Conservation (phyloP, 2,888 invertebrate species). For the Netelia virgata region DNA sequence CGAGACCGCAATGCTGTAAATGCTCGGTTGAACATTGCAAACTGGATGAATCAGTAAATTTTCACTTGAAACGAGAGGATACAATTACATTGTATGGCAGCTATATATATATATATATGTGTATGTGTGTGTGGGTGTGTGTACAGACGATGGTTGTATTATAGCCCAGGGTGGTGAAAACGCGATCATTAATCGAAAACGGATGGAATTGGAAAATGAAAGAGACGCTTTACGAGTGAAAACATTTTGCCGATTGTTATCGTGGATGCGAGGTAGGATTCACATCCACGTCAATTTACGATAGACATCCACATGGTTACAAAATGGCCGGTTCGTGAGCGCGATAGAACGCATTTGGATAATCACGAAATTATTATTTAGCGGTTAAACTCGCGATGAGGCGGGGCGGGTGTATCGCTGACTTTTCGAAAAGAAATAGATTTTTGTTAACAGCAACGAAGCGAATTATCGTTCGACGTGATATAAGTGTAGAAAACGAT, state of each 20-base stretch:
- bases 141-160: neutral
- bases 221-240: conserved; percentile 31
- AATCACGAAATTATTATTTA: too few species aligned
- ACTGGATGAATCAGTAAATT: conserved; percentile 34
- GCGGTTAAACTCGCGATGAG: too few species aligned
- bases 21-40: conserved; percentile 20
- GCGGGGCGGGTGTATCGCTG: too few species aligned
- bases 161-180: conserved; percentile 15
- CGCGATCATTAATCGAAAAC: conserved; percentile 37
- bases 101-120: neutral
- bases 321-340: too few species aligned
- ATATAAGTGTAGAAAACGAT: neutral
- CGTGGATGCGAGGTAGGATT: conserved; percentile 10
- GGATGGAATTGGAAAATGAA: conserved; percentile 16
- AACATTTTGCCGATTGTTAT: neutral
- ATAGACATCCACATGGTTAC: neutral
- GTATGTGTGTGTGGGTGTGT: too few species aligned
- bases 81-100: conserved; percentile 17
- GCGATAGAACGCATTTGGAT: too few species aligned
- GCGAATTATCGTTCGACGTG: too few species aligned
- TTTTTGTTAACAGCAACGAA: too few species aligned
- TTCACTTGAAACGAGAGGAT: conserved; percentile 52
- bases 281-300: conserved; percentile 27
- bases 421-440: too few species aligned
- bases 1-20: conserved; percentile 14